Conservation (phyloP, 2,797 vertebrate genomes). For the Acrocephalus scirpaceus region DNA sequence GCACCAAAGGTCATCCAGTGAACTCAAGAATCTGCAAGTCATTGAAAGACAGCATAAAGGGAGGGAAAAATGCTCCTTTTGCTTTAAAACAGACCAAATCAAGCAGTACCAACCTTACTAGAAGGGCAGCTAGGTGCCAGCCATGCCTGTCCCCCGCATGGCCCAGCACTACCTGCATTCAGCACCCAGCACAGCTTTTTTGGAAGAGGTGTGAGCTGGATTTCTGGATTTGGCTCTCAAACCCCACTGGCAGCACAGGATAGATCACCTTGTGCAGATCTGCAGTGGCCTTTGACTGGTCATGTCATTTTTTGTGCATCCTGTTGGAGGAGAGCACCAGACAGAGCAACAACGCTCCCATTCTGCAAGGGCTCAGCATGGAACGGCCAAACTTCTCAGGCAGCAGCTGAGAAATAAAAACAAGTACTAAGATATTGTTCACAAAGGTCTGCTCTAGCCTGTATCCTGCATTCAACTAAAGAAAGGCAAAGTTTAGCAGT, state of each 20-base stretch:
- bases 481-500: conserved; percentile 59
- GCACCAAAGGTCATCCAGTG: not conserved
- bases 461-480: conserved; percentile 37
- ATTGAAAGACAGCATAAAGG: not conserved
- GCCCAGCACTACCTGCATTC: not conserved
- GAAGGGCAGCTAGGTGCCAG: not conserved
- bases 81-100: not conserved
- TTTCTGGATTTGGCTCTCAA: not conserved
- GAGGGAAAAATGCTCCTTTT: not conserved
- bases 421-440: not conserved
- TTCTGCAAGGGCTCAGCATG: not conserved
- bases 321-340: not conserved
- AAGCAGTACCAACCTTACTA: not conserved
- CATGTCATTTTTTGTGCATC: not conserved
- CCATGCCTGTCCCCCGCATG: not conserved
- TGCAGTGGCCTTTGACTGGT: not conserved
- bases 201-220: not conserved
- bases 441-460: not conserved
- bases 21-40: not conserved
- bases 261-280: not conserved
- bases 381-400: not conserved
- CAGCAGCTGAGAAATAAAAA: not conserved
- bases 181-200: not conserved
- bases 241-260: not conserved
- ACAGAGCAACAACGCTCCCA: not conserved